Evolutionary conservation across 2,113 vertebrate genomes (phyloP).

Genomic region (Oenanthe oenanthe): DNA sequence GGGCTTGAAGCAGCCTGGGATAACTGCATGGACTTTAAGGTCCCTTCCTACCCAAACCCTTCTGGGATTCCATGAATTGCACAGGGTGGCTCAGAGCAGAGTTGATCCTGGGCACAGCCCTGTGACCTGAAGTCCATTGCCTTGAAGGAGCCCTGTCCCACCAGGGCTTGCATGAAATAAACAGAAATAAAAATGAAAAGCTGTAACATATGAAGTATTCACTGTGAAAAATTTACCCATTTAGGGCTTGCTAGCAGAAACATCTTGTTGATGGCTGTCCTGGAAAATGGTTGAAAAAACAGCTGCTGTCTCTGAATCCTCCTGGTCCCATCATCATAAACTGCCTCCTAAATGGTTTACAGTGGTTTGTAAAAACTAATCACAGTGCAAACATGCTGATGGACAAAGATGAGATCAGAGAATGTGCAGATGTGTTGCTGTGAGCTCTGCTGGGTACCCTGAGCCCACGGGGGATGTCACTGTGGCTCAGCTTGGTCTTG

Average conservation of each 20-base stretch:
- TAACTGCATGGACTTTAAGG: background rate
- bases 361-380: background rate
- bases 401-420: background rate
- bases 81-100: background rate
- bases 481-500: background rate
- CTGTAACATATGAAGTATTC: background rate
- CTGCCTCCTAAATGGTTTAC: background rate
- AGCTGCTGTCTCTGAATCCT: background rate
- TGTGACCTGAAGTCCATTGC: no score
- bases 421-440: background rate
- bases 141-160: background rate
- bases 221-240: background rate
- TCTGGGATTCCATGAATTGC: background rate
- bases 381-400: background rate
- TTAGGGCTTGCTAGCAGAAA: background rate
- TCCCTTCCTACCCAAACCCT: background rate
- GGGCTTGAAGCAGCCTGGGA: fast-evolving
- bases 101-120: background rate
- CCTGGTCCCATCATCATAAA: fast-evolving
- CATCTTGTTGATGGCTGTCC: background rate
- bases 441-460: fast-evolving
- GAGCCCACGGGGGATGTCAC: fast-evolving
- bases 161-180: background rate
- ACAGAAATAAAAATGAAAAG: background rate
- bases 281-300: background rate